Conservation (phyloP, 2,113 vertebrate genomes). For the Pelusios castaneus region DNA sequence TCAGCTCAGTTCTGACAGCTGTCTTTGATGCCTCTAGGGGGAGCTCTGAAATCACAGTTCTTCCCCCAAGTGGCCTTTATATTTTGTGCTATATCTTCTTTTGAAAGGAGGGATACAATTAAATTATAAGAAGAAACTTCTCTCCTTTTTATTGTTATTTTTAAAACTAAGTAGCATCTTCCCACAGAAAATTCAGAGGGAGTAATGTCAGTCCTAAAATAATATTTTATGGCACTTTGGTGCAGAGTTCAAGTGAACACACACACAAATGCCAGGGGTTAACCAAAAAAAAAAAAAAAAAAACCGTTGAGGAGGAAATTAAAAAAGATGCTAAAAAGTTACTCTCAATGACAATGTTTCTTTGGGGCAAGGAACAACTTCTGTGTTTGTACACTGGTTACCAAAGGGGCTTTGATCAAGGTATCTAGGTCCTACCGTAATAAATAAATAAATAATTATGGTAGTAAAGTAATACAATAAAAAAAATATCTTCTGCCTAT, state of each 20-base stretch:
- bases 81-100: background rate
- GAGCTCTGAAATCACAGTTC: slow-evolving; percentile 60
- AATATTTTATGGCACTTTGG: background rate
- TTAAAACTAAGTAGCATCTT: background rate
- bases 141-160: background rate
- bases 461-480: accelerated
- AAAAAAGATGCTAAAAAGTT: background rate
- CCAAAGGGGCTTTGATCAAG: accelerated
- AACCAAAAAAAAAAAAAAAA: background rate
- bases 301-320: background rate
- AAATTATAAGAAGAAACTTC: background rate
- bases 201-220: background rate
- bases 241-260: background rate
- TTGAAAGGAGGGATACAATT: background rate
- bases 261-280: background rate
- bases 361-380: background rate
- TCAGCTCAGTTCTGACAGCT: background rate
- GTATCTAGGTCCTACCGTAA: accelerated
- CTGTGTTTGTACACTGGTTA: accelerated
- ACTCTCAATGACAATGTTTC: background rate
- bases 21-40: slow-evolving; percentile 53
- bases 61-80: background rate
- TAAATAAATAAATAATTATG: background rate
- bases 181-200: background rate
- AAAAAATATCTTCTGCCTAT: background rate